phyloP scores from a whole-genome alignment of 2,888 invertebrate species.

The Amaurobius ferox region DNA sequence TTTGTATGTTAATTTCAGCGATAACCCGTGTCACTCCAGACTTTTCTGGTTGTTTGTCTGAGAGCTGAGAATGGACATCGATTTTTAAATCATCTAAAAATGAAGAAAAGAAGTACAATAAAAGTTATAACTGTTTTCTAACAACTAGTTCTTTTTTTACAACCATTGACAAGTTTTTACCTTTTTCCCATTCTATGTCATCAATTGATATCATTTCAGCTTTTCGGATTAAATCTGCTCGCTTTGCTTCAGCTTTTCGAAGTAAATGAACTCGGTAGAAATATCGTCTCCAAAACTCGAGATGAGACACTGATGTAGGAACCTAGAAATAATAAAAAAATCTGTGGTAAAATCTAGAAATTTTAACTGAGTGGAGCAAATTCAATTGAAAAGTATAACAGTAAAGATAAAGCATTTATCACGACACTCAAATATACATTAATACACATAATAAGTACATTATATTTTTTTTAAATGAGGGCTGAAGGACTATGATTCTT shows the following conservation, averaged over 20 bases:
- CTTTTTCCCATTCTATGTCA: conserved; percentile 64
- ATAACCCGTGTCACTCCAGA: conserved; percentile 9
- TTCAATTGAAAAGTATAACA: too few species aligned
- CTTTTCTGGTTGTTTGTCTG: background rate
- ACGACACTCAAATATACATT: too few species aligned
- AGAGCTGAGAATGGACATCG: background rate
- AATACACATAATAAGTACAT: too few species aligned
- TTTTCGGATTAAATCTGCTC: conserved; percentile 81
- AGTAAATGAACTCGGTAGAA: conserved; percentile 88
- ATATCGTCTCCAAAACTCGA: conserved; percentile 89
- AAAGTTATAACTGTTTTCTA: background rate
- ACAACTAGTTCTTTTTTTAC: background rate
- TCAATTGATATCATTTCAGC: conserved; percentile 76
- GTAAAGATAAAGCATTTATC: too few species aligned
- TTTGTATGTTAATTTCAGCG: conserved; percentile 6
- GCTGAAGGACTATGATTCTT: too few species aligned
- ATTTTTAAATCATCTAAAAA: background rate
- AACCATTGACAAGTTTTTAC: background rate
- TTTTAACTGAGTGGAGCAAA: too few species aligned
- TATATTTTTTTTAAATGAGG: too few species aligned
- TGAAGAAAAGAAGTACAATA: conserved; percentile 4
- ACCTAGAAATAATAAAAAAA: too few species aligned
- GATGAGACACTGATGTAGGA: conserved; percentile 81
- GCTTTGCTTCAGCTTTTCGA: conserved; percentile 85
- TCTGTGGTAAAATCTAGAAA: too few species aligned